Evolutionary conservation across 2,113 vertebrate species (phyloP), one percentile per base, ranked within the genome.

Genomic region (Apus apus): DNA sequence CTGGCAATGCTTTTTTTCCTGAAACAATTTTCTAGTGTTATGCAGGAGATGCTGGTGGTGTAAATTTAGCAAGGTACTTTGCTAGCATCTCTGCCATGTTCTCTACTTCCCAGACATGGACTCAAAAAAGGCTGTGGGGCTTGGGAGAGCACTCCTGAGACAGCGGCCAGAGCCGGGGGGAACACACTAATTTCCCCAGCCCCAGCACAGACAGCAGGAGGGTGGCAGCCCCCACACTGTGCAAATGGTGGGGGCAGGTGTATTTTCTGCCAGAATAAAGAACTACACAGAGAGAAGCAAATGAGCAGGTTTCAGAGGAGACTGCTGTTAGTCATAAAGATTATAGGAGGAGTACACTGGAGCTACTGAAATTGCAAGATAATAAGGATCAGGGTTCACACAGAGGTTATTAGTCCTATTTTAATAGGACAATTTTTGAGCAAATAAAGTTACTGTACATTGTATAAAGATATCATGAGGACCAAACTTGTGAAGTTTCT

Each of bases 91-190:
- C 20, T 58, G 29, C 12, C 1, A 0, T 1, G 3, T 56, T 71
- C 38, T 64, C 15, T 11, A 18, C 26, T 66, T 56, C n/a, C 25
- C 15, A 66, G 43, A 14, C 0, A 0, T 11, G 46, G 36, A 58
- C 40, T 4, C 56, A 25, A 71, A 60, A 76, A 85, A 56, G 51
- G 45, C 25, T 2, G 0, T 15, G 32, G 56, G 38, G 26, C 25
- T 32, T 32, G 71, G 29, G 27, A 54, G 5, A 34, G 29, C 4
- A 0, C 25, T 56, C 30, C 54, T 56, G 46, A 62, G 5, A 15
- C 0, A 0, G 14, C 1, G 6, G 18, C 32, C 3, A 3, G 29
- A 0, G 2, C 5, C 0, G 2, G 5, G 13, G 18, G 10, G 6
- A 36, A 9, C 16, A 46, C 23, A 6, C 8, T 70, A 66, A 30